phyloP scores from a whole-genome alignment of 1,140 invertebrate genomes.

The Orius laevigatus region DNA sequence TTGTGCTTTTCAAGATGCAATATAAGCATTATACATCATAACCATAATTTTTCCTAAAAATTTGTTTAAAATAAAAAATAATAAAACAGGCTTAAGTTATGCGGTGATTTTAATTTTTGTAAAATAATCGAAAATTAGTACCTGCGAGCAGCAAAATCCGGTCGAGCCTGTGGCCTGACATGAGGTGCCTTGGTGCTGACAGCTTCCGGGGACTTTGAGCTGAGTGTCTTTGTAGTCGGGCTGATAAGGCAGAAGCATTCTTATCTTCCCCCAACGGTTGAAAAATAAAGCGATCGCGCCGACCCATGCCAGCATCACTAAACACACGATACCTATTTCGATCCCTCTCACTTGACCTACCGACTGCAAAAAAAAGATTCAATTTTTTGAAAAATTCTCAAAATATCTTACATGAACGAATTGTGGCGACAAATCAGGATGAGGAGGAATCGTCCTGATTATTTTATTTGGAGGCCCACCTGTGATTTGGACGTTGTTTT shows the following conservation, averaged over 20 bases:
- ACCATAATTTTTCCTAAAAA: background rate
- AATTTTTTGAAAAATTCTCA: background rate
- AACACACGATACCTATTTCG: conserved; percentile 54
- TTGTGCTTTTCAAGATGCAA: conserved; percentile 6
- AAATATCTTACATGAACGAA: conserved; percentile 10
- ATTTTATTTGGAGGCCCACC: conserved; percentile 13
- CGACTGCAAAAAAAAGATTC: background rate
- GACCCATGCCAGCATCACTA: conserved; percentile 58
- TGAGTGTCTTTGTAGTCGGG: conserved; percentile 35
- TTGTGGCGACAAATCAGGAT: conserved; percentile 9
- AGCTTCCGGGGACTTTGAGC: conserved; percentile 18
- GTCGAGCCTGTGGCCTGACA: conserved; percentile 6
- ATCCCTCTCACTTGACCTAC: conserved; percentile 41
- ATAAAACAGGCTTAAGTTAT: conserved; percentile 1
- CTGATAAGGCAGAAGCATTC: conserved; percentile 69
- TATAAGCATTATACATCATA: conserved; percentile 4
- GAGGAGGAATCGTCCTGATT: conserved; percentile 6
- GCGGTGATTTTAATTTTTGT: background rate
- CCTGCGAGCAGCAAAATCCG: conserved; percentile 15
- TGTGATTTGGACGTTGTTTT: conserved; percentile 15
- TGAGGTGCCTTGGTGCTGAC: conserved; percentile 1
- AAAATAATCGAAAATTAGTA: background rate
- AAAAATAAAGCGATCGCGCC: conserved; percentile 63
- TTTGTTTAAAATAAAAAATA: background rate
- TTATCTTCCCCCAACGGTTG: conserved; percentile 74